Evolutionary conservation across 1,140 invertebrate genomes (phyloP).

Genomic region (Drosophila orosa): DNA sequence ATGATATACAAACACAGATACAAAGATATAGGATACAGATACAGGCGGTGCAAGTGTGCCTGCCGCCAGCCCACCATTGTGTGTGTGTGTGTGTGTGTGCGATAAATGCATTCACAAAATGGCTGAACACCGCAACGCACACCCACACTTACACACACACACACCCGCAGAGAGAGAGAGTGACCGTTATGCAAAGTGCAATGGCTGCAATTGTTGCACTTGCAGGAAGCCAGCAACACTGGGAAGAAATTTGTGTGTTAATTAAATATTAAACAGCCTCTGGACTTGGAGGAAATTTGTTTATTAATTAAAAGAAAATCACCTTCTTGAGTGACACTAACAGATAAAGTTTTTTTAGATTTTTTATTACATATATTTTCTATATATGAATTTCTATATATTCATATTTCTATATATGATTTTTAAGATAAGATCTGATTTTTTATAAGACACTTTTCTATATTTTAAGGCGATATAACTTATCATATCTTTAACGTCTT

Average conservation of each 20-base stretch:
- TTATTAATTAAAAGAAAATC: background rate
- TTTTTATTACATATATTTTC: too few relatives aligned
- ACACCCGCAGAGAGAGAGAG: conserved; percentile 12
- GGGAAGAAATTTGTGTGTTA: too few relatives aligned
- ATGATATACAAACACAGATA: conserved; percentile 81
- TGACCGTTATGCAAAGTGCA: conserved; percentile 78
- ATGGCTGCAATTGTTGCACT: conserved; percentile 69
- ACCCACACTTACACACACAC: conserved; percentile 52
- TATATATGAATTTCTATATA: too few relatives aligned
- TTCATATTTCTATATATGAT: too few relatives aligned
- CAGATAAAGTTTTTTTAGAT: too few relatives aligned
- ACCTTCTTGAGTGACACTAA: background rate
- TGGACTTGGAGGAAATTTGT: background rate
- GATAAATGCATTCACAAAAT: conserved; percentile 76
- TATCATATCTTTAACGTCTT: too few relatives aligned
- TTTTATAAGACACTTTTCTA: background rate
- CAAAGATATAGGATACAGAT: conserved; percentile 31
- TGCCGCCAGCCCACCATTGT: background rate
- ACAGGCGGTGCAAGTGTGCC: conserved; percentile 4
- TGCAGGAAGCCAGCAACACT: conserved; percentile 12
- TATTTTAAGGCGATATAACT: too few relatives aligned
- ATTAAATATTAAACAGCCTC: too few relatives aligned
- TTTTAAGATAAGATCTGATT: too few relatives aligned
- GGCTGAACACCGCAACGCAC: conserved; percentile 68
- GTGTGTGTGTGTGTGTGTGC: conserved; percentile 28